Conservation (phyloP, 2,888 invertebrate species). For the Idaea dimidiata region DNA sequence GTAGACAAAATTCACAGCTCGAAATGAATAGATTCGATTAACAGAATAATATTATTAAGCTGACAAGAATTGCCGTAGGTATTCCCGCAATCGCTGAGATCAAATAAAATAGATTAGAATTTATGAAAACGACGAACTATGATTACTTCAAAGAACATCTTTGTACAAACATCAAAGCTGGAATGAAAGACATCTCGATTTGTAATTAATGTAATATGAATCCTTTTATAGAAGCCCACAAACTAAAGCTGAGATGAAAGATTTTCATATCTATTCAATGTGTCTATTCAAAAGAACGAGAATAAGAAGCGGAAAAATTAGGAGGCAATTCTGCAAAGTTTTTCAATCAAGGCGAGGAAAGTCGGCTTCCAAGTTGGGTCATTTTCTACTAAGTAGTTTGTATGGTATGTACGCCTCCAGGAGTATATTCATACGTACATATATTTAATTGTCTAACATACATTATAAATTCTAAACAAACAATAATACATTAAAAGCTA, state of each 20-base stretch:
- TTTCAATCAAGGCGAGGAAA: constrained; percentile 36
- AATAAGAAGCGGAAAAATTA: constrained; percentile 23
- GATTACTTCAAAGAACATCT: constrained; percentile 32
- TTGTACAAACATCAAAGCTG: constrained; percentile 27
- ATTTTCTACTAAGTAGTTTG: constrained; percentile 20
- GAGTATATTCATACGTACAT: too few relatives aligned
- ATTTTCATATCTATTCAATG: constrained; percentile 13
- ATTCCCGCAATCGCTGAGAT: constrained; percentile 35
- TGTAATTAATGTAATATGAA: constrained; percentile 21
- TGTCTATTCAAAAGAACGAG: constrained; percentile 12
- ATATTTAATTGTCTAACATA: too few relatives aligned
- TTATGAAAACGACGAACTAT: constrained; percentile 30
- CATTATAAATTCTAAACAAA: too few relatives aligned
- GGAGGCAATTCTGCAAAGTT: constrained; percentile 32
- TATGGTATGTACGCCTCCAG: constrained; percentile 13
- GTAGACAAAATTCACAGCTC: constrained; percentile 27
- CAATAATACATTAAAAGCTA: too few relatives aligned
- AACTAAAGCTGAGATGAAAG: constrained; percentile 11
- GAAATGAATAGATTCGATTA: constrained; percentile 43
- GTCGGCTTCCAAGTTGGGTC: constrained; percentile 23
- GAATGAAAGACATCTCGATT: constrained; percentile 39
- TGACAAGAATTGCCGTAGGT: constrained; percentile 37
- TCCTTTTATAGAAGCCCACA: constrained; percentile 19
- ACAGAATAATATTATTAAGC: constrained; percentile 40
- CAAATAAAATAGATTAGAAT: constrained; percentile 29